A percentile compares a stretch with the other conserved stretches of the same genome.
These are phyloP conservation scores for Palloptera scutellata DNA, from an alignment of 2,888 invertebrate genomes.

Conservation along the genomic window DNA sequence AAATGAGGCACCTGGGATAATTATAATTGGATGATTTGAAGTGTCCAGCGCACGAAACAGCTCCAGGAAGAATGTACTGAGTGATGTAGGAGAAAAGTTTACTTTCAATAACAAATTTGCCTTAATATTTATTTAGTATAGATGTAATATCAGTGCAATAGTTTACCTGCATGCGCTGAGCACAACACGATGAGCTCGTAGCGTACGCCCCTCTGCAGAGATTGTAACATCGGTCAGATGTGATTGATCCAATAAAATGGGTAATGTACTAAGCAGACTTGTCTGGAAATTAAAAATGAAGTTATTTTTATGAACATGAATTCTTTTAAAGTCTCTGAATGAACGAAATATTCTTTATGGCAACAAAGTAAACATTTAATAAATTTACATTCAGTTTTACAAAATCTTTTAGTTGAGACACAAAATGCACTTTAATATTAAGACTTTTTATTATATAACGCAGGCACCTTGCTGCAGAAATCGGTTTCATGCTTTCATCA, in stretches of 20 bases:
- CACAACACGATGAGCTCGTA: constrained; percentile 85
- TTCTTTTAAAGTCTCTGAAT: no score
- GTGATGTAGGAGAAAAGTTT: not conserved
- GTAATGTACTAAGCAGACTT: constrained; percentile 79
- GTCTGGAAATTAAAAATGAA: constrained; percentile 67
- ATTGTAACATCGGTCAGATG: constrained; percentile 87
- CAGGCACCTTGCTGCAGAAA: no score
- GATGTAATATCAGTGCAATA: no score
- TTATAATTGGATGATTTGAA: constrained; percentile 62
- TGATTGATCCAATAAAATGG: constrained; percentile 80
- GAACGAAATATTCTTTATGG: not conserved
- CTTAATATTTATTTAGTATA: no score
- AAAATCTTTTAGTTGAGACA: no score
- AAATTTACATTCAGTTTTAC: no score
- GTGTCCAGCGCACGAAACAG: constrained; percentile 70
- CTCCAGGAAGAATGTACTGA: constrained; percentile 86
- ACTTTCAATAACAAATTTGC: no score
- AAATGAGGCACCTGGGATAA: constrained; percentile 63
- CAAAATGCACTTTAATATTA: no score
- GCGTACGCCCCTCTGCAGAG: constrained; percentile 83
- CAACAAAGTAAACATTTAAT: not conserved
- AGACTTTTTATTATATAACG: no score
- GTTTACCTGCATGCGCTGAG: constrained; percentile 76
- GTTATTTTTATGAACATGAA: no score
- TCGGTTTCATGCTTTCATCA: no score